Conservation (phyloP, 2,888 invertebrate species). For the Cerceris rybyensis region DNA sequence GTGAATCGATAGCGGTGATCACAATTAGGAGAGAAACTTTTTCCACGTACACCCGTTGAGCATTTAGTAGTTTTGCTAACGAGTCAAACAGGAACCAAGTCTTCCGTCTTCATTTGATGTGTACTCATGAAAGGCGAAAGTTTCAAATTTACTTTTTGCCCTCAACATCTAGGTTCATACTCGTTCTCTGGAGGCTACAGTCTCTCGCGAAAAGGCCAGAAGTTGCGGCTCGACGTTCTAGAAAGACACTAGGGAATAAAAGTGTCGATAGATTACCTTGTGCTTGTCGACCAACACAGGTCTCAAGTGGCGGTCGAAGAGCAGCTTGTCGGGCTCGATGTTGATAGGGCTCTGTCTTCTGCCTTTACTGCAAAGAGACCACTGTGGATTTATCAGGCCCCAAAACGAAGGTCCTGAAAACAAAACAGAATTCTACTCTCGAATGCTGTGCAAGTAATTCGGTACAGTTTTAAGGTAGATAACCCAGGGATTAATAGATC, state of each 20-base stretch:
- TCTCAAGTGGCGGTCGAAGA: conserved; percentile 97
- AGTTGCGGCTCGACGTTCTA: not conserved
- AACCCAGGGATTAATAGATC: too few relatives aligned
- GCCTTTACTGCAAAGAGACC: conserved; percentile 98
- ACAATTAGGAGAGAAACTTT: conserved; percentile 1
- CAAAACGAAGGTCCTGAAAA: conserved; percentile 96
- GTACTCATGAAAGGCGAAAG: conserved; percentile 38
- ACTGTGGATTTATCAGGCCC: conserved; percentile 99
- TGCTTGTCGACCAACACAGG: conserved; percentile 96
- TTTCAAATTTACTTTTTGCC: conserved; percentile 35
- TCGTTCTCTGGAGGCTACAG: not conserved
- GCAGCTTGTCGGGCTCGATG: conserved; percentile 95
- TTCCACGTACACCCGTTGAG: conserved; percentile 17
- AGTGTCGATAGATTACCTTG: conserved; percentile 86
- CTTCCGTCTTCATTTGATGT: conserved; percentile 68
- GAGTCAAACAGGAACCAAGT: conserved; percentile 59
- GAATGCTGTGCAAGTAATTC: not conserved
- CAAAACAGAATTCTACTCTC: not conserved
- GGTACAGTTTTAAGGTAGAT: too few relatives aligned
- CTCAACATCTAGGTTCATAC: not conserved
- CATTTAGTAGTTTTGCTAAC: conserved; percentile 39
- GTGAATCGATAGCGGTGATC: not conserved
- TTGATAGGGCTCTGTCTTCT: conserved; percentile 98
- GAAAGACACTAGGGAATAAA: conserved; percentile 3
- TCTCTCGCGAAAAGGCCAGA: not conserved